phyloP scores from a whole-genome alignment of 2,797 vertebrate species.

The Borostomias antarcticus region DNA sequence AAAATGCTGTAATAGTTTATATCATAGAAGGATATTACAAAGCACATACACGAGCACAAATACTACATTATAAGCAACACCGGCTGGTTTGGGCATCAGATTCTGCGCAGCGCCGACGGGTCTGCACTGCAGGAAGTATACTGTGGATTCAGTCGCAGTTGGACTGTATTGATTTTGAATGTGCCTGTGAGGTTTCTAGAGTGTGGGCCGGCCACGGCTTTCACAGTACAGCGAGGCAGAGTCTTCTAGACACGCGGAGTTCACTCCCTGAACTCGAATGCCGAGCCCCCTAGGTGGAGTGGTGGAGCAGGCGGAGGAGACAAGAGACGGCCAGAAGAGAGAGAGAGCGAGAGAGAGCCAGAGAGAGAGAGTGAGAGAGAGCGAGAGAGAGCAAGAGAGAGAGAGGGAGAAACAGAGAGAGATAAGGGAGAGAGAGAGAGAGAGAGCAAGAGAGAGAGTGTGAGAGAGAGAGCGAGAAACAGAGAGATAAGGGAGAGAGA shows the following conservation, averaged over 20 bases:
- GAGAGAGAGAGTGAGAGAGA: neutral
- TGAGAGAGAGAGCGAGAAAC: neutral
- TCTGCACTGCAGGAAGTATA: neutral
- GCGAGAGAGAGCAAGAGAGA: neutral
- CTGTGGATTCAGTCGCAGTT: neutral
- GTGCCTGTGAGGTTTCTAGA: neutral
- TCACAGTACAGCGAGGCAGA: conserved; percentile 44
- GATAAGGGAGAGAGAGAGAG: neutral
- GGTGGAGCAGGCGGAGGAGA: conserved; percentile 9
- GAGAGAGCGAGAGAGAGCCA: conserved; percentile 11
- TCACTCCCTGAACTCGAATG: conserved; percentile 51
- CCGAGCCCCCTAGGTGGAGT: conserved; percentile 31
- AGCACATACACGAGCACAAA: no score
- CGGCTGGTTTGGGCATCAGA: no score
- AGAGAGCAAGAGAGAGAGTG: neutral
- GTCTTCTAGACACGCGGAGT: conserved; percentile 43
- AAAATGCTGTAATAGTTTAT: no score
- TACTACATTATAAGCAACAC: no score
- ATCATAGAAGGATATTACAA: no score
- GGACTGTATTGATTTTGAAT: neutral
- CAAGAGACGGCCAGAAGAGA: neutral
- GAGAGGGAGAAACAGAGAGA: conserved; percentile 2
- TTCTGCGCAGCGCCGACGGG: no score
- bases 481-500: neutral
- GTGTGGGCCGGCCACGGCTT: conserved; percentile 15